Conservation (phyloP, 2,888 invertebrate species). For the Chymomyza procnemis region DNA sequence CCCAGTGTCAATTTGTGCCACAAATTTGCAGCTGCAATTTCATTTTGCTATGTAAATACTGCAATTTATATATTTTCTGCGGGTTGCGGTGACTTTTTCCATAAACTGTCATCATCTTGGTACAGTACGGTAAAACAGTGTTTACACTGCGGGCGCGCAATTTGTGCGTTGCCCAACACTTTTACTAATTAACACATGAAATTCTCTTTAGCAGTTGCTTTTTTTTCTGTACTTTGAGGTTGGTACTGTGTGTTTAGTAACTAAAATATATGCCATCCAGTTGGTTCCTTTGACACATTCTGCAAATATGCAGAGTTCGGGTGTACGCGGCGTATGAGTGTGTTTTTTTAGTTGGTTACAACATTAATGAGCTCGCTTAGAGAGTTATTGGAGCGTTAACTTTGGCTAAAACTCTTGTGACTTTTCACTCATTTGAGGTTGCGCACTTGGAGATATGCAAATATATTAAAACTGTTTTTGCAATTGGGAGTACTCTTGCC, state of each 20-base stretch:
- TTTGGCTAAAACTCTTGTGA: slow-evolving; percentile 5
- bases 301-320: neutral
- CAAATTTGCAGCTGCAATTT: slow-evolving; percentile 37
- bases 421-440: neutral
- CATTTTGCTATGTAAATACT: slow-evolving; percentile 40
- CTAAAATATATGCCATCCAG: slow-evolving; percentile 31
- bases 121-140: neutral
- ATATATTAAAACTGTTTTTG: neutral
- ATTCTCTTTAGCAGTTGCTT: slow-evolving; percentile 6
- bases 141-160: neutral
- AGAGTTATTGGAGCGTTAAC: slow-evolving; percentile 32
- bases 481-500: neutral
- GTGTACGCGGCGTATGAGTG: neutral
- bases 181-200: slow-evolving; percentile 49
- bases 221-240: slow-evolving; percentile 10
- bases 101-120: neutral
- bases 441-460: slow-evolving; percentile 37
- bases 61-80: slow-evolving; percentile 29
- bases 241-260: slow-evolving; percentile 12
- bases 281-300: slow-evolving; percentile 8
- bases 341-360: slow-evolving; percentile 13
- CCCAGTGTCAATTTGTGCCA: slow-evolving; percentile 34
- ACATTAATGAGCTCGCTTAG: slow-evolving; percentile 23
- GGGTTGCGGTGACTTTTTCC: neutral
- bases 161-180: slow-evolving; percentile 10